phyloP scores from a whole-genome alignment of 2,113 vertebrate species.

The Abramis brama region DNA sequence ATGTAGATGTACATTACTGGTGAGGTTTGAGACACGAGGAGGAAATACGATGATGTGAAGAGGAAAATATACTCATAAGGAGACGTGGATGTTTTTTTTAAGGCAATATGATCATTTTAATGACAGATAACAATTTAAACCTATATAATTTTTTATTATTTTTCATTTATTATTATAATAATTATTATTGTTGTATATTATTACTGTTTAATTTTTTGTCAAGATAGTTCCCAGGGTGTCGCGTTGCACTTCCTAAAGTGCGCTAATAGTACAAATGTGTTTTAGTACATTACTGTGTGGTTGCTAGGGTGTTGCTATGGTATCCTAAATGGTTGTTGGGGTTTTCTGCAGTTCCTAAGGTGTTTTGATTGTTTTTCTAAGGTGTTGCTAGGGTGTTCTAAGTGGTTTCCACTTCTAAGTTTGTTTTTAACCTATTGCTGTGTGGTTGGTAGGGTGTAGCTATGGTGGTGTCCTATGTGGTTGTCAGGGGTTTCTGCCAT shows the following conservation, averaged over 20 bases:
- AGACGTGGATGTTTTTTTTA: background rate
- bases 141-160: background rate
- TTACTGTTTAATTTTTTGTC: background rate
- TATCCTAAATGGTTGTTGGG: too few species aligned
- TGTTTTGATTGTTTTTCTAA: too few species aligned
- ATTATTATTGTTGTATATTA: background rate
- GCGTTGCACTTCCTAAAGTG: too few species aligned
- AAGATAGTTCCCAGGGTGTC: too few species aligned
- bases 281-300: background rate
- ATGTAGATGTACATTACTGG: too few species aligned
- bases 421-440: background rate
- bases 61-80: background rate
- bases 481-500: background rate
- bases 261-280: too few species aligned
- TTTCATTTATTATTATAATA: background rate
- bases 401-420: too few species aligned
- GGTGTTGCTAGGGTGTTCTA: background rate
- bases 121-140: background rate
- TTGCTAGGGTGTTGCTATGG: background rate
- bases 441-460: background rate
- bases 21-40: background rate
- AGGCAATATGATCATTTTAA: background rate
- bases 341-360: too few species aligned
- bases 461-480: background rate
- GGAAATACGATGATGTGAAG: background rate